Base-by-base conservation (phyloP, 2,888 invertebrate species). In the Portevinia maculata region DNA sequence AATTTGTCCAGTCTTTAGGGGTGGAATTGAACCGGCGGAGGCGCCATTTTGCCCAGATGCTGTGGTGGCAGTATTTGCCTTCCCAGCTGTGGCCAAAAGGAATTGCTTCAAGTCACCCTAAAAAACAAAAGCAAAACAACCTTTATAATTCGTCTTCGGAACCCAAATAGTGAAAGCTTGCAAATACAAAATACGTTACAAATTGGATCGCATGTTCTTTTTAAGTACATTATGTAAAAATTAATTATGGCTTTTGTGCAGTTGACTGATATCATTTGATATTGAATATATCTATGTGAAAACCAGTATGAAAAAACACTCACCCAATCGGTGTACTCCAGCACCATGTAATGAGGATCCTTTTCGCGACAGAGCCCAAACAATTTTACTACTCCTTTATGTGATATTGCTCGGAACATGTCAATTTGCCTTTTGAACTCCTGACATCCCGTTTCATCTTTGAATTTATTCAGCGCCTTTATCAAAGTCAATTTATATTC, bases 311-410 rank as follows among this genome's bases (percentile, higher is more conserved):
- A n/a, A 1, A 0, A 37, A 6, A 39, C 13, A 13, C 92, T 91
- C 89, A 96, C 96, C 98, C 98, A 98, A 89, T 98, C 98, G 2
- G 97, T 97, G 88, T 97, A 96, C 88, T 98, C 97, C 11, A 97
- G 90, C 19, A 98, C 93, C 93, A 98, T 94, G 87, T 95, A 96
- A 88, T 97, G 96, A 0, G 98, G 98, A 85, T 97, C 97, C 3
- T 93, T 92, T 60, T 96, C 96, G 50, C 94, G 93, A 88, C 97
- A 97, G 7, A 98, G 91, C 0, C 97, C 98, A 60, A 96, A 92
- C 48, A 98, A 90, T 39, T 94, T 94, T 0, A 94, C 94, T 0
- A 98, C 93, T 87, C 96, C 95, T 84, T 95, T 94, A 89, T 98
- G 97, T 5, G 94, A 94, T n/a, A 97, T 91, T 76, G 95, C 95